These are phyloP conservation scores for Aphyosemion australe DNA, from an alignment of 2,113 vertebrate genomes.

Conservation along the genomic window DNA sequence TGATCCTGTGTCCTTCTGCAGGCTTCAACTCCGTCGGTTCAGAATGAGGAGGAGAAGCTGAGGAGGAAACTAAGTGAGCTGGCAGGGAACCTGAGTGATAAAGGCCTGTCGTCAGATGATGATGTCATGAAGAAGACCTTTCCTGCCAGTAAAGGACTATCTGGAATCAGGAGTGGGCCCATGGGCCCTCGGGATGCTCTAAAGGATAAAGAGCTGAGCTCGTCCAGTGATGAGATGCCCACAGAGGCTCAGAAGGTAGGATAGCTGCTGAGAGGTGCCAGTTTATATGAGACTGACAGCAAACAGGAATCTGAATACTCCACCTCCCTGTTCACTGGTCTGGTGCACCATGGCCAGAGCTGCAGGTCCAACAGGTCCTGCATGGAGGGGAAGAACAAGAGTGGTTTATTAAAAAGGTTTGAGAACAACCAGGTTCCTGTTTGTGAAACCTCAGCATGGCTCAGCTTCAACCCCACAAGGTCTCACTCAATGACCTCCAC, in stretches of 20 bases:
- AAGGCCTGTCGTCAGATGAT: conserved; percentile 84
- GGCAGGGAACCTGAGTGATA: conserved; percentile 85
- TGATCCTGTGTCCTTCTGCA: conserved; percentile 18
- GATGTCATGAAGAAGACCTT: conserved; percentile 70
- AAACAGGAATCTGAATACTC: conserved; percentile 20
- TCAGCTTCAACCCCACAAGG: conserved; percentile 1
- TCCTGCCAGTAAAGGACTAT: conserved; percentile 10
- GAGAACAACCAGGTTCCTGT: conserved; percentile 31
- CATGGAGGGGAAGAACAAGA: background rate
- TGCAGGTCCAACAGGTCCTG: background rate
- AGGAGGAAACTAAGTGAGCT: conserved; percentile 87
- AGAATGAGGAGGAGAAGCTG: conserved; percentile 84
- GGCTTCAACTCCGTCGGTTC: conserved; percentile 30
- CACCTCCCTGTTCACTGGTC: background rate
- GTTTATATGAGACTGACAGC: background rate
- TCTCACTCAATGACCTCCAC: background rate
- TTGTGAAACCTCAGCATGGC: conserved; percentile 14
- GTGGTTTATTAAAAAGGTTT: background rate
- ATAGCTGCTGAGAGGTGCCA: too few relatives aligned
- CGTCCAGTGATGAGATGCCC: conserved; percentile 69
- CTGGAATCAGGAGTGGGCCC: background rate
- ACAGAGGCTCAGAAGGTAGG: conserved; percentile 80
- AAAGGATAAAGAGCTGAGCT: conserved; percentile 67
- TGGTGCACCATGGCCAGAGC: background rate
- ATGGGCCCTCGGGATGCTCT: background rate